A percentile compares a stretch with the other conserved stretches of the same genome.
Evolutionary conservation across 2,797 vertebrate genomes (phyloP).

Genomic region (Notolepis coatsorum): DNA sequence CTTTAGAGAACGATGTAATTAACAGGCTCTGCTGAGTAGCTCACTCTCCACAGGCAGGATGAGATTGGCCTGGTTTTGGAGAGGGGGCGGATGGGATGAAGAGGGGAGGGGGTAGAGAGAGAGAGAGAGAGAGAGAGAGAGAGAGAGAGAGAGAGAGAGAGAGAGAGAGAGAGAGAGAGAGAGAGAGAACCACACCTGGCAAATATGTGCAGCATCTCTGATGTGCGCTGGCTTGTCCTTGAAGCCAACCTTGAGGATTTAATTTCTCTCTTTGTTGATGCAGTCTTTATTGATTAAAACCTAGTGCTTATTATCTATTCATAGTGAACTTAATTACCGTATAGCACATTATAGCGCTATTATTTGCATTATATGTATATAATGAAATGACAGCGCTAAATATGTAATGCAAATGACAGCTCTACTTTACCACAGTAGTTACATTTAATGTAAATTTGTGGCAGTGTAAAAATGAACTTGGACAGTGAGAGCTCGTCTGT

Average conservation of each 20-base stretch:
- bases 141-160: not conserved
- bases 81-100: slow-evolving; percentile 20
- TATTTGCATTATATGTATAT: slow-evolving; percentile 12
- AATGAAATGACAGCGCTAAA: no score
- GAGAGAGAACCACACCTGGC: slow-evolving; percentile 23
- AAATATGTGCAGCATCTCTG: slow-evolving; percentile 34
- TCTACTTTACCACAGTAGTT: slow-evolving; percentile 6
- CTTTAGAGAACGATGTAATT: slow-evolving; percentile 76
- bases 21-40: slow-evolving; percentile 74
- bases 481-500: slow-evolving; percentile 4
- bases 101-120: not conserved
- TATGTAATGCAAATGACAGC: slow-evolving; percentile 12
- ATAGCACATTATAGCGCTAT: not conserved
- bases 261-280: slow-evolving; percentile 25
- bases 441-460: slow-evolving; percentile 1
- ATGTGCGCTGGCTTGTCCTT: slow-evolving; percentile 44
- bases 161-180: not conserved
- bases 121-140: not conserved
- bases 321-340: no score
- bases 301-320: no score
- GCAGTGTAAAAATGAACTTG: slow-evolving; percentile 9
- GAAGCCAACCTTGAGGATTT: slow-evolving; percentile 42
- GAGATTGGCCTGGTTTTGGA: slow-evolving; percentile 70
- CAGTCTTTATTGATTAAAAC: slow-evolving; percentile 11
- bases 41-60: slow-evolving; percentile 68